Evolutionary conservation across 2,888 invertebrate genomes (phyloP).

Genomic region (Branchellion lobata): DNA sequence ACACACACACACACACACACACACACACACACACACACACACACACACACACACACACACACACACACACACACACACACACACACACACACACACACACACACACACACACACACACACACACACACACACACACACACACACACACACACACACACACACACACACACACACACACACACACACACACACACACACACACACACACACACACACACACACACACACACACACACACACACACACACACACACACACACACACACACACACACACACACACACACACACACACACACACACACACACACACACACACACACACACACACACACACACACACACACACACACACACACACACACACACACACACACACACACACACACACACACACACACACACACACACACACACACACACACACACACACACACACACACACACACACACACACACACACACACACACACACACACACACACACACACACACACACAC

Average conservation of each 20-base stretch:
- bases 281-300: slow-evolving; percentile 23
- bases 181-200: slow-evolving; percentile 14
- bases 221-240: slow-evolving; percentile 5
- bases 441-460: slow-evolving; percentile 18
- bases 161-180: slow-evolving; percentile 16
- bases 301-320: slow-evolving; percentile 25
- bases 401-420: not conserved
- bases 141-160: not conserved
- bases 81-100: no score
- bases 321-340: slow-evolving; percentile 15
- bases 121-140: slow-evolving; percentile 5
- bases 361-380: slow-evolving; percentile 17
- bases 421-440: slow-evolving; percentile 18
- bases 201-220: slow-evolving; percentile 8
- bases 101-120: no score
- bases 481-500: not conserved
- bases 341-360: slow-evolving; percentile 17
- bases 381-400: slow-evolving; percentile 4
- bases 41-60: no score
- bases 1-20: no score
- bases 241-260: slow-evolving; percentile 9
- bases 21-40: no score
- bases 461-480: not conserved
- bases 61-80: no score
- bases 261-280: slow-evolving; percentile 16